Evolutionary conservation across 2,888 invertebrate genomes (phyloP), one percentile per base, ranked within the genome.

Genomic region (Pardosa pseudoannulata): DNA sequence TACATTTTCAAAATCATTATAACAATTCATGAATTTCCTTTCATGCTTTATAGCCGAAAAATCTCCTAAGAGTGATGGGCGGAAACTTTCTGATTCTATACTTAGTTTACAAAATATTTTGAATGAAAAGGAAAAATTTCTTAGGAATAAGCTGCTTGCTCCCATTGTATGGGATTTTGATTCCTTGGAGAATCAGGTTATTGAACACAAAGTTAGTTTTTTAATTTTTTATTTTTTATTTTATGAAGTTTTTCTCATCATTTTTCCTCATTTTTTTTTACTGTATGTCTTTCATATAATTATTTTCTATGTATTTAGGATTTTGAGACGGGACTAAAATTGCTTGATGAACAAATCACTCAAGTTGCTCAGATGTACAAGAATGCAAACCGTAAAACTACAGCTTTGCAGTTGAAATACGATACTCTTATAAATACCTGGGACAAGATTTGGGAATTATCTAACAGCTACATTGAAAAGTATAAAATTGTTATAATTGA

Each of bases 401-500:
- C 97, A 5, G 95, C 96, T 79, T 95, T 98, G 93, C 97, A 98
- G 92, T 95, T 96, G 92, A 96, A 95, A 90, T 93, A 98, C 87
- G 97, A 97, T 91, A 95, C 95, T 90, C 94, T 98, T 16, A 94
- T 96, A 90, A 95, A 95, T 91, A 96, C 97, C 90, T 99, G 98
- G 98, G 97, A 97, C 91, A 95, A 95, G 90, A 93, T 98, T 91
- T 96, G 96, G 94, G 95, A 95, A 90, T 93, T 95, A 90, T 96
- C 96, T 82, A 95, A 95, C 90, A 93, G 96, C 89, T 97, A 97
- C 91, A 95, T 96, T 75, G 97, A 97, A 92, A 94, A 94, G 94
- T 95, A 90, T 92, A 94, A 95, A n/a, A n/a, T n/a, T n/a, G n/a
- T n/a, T n/a, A n/a, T n/a, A n/a, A n/a, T n/a, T n/a, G n/a, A n/a